Base-by-base conservation (phyloP, 2,888 invertebrate genomes). In the Hydrotaea diabolus region DNA sequence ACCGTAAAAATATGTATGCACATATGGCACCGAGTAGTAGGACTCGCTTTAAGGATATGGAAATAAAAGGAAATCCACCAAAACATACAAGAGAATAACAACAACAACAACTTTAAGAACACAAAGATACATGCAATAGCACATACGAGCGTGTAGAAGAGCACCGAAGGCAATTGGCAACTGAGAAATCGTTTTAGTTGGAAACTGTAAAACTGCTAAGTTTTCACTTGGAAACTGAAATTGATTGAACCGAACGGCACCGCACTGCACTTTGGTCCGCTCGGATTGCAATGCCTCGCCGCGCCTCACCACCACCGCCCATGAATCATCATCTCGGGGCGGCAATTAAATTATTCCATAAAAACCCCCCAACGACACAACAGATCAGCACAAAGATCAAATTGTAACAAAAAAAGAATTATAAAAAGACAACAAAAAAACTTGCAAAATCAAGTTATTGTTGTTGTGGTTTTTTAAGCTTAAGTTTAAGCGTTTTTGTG, bases 271-370 rank as follows among this genome's bases (percentile, higher is more conserved):
- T n/a, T n/a, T n/a, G n/a, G n/a, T n/a, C n/a, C n/a, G n/a, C n/a
- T n/a, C n/a, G n/a, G n/a, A n/a, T n/a, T n/a, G n/a, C n/a, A n/a
- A n/a, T n/a, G n/a, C n/a, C n/a, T n/a, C n/a, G n/a, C n/a, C n/a
- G n/a, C n/a, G n/a, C n/a, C n/a, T n/a, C n/a, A n/a, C 21, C 39
- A 21, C n/a, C 8, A n/a, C 31, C 36, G 39, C 43, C 15, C 59
- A 69, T 69, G 69, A 69, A 69, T 69, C 69, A 69, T 66, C 64
- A 36, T 39, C 39, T 19, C 66, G 31, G 8, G 31, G 66, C 39
- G 46, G 69, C 46, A 69, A 46, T 69, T 69, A 69, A 43, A 69
- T 46, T 1, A 43, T 69, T 17, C 43, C 21, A 69, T 23, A 43
- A 46, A 69, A 23, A n/a, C n/a, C 11, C 4, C 26, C 59, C 59